Evolutionary conservation across 1,140 invertebrate genomes (phyloP).

Genomic region (Caenorhabditis latens): DNA sequence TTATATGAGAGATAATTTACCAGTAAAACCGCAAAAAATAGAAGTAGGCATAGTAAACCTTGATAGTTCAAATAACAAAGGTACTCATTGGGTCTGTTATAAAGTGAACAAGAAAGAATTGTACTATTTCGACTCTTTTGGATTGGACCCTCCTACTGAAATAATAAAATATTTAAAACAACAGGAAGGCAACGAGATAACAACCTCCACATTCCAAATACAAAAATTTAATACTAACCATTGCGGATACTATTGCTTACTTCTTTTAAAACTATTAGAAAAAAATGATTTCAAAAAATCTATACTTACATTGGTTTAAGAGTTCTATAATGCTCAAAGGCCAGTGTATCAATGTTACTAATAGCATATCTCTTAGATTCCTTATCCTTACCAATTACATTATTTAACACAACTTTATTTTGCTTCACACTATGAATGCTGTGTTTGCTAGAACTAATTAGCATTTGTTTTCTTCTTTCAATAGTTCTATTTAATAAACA

Average conservation of each 20-base stretch:
- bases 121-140: conserved; percentile 66
- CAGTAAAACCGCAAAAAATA: conserved; percentile 60
- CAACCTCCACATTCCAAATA: conserved; percentile 64
- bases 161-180: conserved; percentile 63
- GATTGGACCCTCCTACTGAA: conserved; percentile 64
- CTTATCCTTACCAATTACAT: conserved; percentile 14
- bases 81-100: conserved; percentile 67
- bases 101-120: conserved; percentile 41
- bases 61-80: conserved; percentile 60
- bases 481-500: conserved; percentile 49
- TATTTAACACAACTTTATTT: conserved; percentile 55
- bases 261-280: conserved; percentile 64
- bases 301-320: background rate
- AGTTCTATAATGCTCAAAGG: conserved; percentile 27
- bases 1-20: conserved; percentile 65
- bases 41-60: conserved; percentile 66
- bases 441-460: conserved; percentile 42
- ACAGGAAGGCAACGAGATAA: conserved; percentile 10
- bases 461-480: conserved; percentile 32
- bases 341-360: conserved; percentile 19
- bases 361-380: conserved; percentile 49
- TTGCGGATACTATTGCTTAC: conserved; percentile 65
- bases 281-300: conserved; percentile 8
- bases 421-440: conserved; percentile 6
- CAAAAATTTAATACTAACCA: conserved; percentile 65